Percentiles rank a stretch among this genome's conserved stretches.
These are phyloP conservation scores for Lepidotrigona ventralis DNA, from an alignment of 1,140 invertebrate species.

Conservation along the genomic window DNA sequence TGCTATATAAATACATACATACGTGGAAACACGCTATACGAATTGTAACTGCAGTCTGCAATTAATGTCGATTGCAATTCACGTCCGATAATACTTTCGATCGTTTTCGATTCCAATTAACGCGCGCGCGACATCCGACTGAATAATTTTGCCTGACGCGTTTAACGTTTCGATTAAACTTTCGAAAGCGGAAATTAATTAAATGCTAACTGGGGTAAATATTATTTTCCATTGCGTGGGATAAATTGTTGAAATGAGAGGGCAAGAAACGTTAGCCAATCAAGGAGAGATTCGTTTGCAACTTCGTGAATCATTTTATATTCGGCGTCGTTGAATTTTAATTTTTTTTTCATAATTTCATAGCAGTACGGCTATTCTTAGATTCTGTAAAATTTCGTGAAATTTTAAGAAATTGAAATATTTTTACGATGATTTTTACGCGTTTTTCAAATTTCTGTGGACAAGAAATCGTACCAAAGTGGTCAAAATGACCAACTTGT, in stretches of 20 bases:
- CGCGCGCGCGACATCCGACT: not conserved
- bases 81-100: not conserved
- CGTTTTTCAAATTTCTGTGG: no score
- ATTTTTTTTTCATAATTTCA: no score
- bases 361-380: no score
- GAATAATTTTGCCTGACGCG: not conserved
- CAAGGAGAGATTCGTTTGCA: no score
- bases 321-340: no score
- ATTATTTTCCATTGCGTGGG: not conserved
- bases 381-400: no score
- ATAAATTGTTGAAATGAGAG: not conserved
- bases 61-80: not conserved
- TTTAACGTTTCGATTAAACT: not conserved
- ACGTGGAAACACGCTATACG: not conserved
- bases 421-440: no score
- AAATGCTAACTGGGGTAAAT: not conserved
- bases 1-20: not conserved
- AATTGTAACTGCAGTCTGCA: not conserved
- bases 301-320: no score
- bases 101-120: constrained; percentile 20
- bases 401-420: no score
- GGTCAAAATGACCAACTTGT: no score
- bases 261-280: not conserved
- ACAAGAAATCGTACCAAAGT: no score
- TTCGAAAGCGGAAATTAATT: not conserved